Evolutionary conservation across 2,797 vertebrate species (phyloP).

Genomic region (Rhabdomys pumilio): DNA sequence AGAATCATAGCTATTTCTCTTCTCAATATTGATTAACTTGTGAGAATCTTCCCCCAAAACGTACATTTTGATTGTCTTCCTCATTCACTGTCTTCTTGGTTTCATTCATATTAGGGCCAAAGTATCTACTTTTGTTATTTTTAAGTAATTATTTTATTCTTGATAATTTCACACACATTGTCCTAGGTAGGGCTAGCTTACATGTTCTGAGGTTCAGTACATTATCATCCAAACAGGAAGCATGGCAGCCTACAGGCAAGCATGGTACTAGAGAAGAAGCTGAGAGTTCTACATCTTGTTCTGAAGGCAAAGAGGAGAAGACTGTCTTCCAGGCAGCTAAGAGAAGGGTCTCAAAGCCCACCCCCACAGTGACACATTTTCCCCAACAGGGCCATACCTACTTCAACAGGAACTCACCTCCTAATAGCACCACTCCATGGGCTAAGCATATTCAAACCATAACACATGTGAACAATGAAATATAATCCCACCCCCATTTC

Average conservation of each 20-base stretch:
- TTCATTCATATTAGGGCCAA: background rate
- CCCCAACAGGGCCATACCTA: background rate
- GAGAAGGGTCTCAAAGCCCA: background rate
- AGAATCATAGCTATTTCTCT: background rate
- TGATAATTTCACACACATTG: background rate
- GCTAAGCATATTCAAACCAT: background rate
- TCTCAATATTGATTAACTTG: background rate
- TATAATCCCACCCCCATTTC: background rate
- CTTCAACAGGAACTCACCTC: background rate
- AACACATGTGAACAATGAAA: background rate
- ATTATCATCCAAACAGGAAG: background rate
- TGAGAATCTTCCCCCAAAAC: background rate
- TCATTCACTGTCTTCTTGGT: background rate
- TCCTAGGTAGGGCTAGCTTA: background rate
- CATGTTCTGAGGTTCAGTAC: background rate
- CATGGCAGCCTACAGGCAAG: background rate
- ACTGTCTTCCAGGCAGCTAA: background rate
- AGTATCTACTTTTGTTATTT: background rate
- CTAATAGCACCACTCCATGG: background rate
- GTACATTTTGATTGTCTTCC: background rate
- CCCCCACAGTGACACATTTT: background rate
- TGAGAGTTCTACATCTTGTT: background rate
- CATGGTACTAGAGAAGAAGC: background rate
- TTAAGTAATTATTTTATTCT: background rate
- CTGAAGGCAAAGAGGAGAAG: background rate